These are phyloP conservation scores for Ptychobarbus kaznakovi DNA, from an alignment of 2,797 vertebrate genomes.

Conservation along the genomic window DNA sequence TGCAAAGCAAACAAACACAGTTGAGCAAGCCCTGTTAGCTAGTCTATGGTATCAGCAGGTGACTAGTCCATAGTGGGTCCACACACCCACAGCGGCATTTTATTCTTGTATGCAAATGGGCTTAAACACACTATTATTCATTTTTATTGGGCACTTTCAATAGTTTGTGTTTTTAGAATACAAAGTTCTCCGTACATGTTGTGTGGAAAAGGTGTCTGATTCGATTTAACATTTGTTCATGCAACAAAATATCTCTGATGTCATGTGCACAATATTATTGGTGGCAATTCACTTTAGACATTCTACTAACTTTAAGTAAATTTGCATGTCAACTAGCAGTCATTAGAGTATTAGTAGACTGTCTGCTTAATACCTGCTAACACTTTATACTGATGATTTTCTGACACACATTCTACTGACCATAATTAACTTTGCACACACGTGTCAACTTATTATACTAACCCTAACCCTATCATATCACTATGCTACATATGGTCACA, in stretches of 20 bases:
- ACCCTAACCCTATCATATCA: not conserved
- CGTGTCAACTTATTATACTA: not conserved
- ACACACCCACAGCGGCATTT: constrained; percentile 1
- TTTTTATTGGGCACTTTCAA: not conserved
- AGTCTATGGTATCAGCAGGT: constrained; percentile 57
- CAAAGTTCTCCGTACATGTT: not conserved
- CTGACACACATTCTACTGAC: not conserved
- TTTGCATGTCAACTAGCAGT: not conserved
- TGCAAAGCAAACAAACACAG: constrained; percentile 64
- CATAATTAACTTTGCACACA: not conserved
- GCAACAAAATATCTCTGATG: not conserved
- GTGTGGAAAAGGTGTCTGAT: not conserved
- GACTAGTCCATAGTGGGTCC: constrained; percentile 12
- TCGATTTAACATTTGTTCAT: not conserved
- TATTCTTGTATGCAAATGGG: constrained; percentile 19
- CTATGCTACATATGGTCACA: not conserved
- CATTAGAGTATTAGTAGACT: not conserved
- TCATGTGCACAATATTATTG: no score
- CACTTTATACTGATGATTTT: not conserved
- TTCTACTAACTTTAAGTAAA: not conserved
- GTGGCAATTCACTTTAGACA: not conserved
- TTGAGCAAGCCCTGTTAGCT: constrained; percentile 48
- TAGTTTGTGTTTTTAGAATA: not conserved
- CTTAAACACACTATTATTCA: not conserved
- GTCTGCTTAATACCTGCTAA: not conserved